Conservation (phyloP, 2,113 vertebrate genomes). For the Gasterosteus aculeatus region DNA sequence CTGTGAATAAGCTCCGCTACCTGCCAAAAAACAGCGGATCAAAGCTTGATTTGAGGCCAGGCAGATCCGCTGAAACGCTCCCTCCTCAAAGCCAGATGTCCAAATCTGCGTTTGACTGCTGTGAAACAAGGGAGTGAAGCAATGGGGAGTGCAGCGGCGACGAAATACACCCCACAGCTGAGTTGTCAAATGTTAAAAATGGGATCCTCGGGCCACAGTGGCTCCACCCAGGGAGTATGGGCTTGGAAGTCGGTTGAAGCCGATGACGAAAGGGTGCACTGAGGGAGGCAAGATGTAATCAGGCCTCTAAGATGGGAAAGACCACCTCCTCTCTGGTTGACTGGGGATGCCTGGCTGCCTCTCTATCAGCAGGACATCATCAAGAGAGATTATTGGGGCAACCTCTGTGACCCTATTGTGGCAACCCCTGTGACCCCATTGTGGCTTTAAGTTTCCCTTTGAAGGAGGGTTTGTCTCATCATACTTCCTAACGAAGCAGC, state of each 20-base stretch:
- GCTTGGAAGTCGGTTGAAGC: conserved; percentile 61
- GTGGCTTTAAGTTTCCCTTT: conserved; percentile 79
- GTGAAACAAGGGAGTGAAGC: conserved; percentile 47
- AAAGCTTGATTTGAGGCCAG: conserved; percentile 25
- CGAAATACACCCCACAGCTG: conserved; percentile 66
- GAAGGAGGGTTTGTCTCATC: conserved; percentile 72
- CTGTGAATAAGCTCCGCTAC: conserved; percentile 17
- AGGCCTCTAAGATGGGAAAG: conserved; percentile 68
- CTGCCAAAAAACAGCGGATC: conserved; percentile 40
- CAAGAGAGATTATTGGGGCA: conserved; percentile 79
- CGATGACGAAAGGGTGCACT: conserved; percentile 54
- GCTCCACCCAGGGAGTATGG: conserved; percentile 68
- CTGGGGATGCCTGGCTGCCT: conserved; percentile 70
- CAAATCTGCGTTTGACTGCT: conserved; percentile 36
- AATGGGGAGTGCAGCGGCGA: conserved; percentile 41
- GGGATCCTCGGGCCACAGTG: conserved; percentile 65
- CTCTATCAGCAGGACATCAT: conserved; percentile 79
- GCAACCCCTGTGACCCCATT: conserved; percentile 74
- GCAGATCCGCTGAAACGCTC: conserved; percentile 9
- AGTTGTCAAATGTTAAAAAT: conserved; percentile 75
- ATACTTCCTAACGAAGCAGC: conserved; percentile 65
- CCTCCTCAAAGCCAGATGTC: conserved; percentile 38
- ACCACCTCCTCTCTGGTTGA: conserved; percentile 58
- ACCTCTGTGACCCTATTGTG: conserved; percentile 73
- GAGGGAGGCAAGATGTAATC: conserved; percentile 75